Evolutionary conservation across 2,113 vertebrate genomes (phyloP).

Genomic region (Erythrocercus mccallii): DNA sequence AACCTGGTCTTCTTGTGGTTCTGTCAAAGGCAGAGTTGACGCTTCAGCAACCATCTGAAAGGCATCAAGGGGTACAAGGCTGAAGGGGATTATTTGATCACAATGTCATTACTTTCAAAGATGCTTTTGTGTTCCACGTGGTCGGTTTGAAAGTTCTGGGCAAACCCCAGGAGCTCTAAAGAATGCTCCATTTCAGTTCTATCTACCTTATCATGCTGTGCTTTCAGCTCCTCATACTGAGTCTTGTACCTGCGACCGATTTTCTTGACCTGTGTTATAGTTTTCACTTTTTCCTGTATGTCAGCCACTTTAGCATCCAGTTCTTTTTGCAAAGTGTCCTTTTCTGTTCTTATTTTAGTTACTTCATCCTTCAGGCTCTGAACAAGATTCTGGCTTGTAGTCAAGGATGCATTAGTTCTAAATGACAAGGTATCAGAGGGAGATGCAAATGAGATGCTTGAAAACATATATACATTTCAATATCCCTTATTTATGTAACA

Average conservation of each 20-base stretch:
- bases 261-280: constrained; percentile 96
- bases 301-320: constrained; percentile 83
- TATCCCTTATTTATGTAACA: neutral
- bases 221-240: constrained; percentile 95
- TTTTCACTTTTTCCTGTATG: constrained; percentile 88
- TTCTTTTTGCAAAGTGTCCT: constrained; percentile 83
- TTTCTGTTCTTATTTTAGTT: constrained; percentile 79
- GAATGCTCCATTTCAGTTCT: neutral
- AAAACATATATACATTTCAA: neutral
- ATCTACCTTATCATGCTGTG: constrained; percentile 87
- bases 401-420: constrained; percentile 83
- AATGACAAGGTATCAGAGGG: neutral
- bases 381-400: constrained; percentile 84
- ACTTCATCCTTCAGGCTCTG: constrained; percentile 84
- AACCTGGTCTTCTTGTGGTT: constrained; percentile 83
- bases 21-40: constrained; percentile 78
- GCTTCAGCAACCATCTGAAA: constrained; percentile 81
- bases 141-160: accelerated
- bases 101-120: neutral
- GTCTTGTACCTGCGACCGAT: constrained; percentile 95
- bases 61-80: neutral
- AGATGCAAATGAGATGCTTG: neutral
- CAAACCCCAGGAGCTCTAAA: neutral
- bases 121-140: neutral
- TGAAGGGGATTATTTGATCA: neutral